phyloP scores from a whole-genome alignment of 2,888 invertebrate species.

The Steinernema hermaphroditum region DNA sequence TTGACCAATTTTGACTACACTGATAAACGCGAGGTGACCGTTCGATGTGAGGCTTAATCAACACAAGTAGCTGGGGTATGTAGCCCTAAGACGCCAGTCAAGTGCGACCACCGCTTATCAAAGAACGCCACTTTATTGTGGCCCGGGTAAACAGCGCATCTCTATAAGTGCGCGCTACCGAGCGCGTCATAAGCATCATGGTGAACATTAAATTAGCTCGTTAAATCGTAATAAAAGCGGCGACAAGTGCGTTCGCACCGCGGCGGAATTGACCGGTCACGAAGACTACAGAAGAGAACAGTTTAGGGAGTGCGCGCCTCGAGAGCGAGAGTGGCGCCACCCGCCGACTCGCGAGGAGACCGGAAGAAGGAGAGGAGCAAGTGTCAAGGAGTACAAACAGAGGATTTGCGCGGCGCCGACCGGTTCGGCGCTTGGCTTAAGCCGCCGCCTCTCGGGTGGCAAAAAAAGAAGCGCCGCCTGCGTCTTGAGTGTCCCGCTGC shows the following conservation, averaged over 20 bases:
- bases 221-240: constrained; percentile 24
- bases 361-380: neutral
- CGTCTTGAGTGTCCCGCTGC: no score
- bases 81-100: no score
- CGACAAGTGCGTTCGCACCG: constrained; percentile 9
- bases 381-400: constrained; percentile 27
- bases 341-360: neutral
- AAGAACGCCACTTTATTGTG: neutral
- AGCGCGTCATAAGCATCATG: neutral
- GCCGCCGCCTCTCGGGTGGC: no score
- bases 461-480: no score
- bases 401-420: neutral
- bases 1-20: no score
- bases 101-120: neutral
- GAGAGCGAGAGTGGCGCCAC: neutral
- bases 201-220: constrained; percentile 10
- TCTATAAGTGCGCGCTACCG: neutral
- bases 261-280: constrained; percentile 9
- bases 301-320: neutral
- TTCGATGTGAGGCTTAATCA: no score
- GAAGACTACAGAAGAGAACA: neutral
- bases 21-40: no score
- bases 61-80: no score
- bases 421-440: no score
- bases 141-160: neutral